Evolutionary conservation across 2,797 vertebrate species (phyloP).

Genomic region (Ficedula albicollis): DNA sequence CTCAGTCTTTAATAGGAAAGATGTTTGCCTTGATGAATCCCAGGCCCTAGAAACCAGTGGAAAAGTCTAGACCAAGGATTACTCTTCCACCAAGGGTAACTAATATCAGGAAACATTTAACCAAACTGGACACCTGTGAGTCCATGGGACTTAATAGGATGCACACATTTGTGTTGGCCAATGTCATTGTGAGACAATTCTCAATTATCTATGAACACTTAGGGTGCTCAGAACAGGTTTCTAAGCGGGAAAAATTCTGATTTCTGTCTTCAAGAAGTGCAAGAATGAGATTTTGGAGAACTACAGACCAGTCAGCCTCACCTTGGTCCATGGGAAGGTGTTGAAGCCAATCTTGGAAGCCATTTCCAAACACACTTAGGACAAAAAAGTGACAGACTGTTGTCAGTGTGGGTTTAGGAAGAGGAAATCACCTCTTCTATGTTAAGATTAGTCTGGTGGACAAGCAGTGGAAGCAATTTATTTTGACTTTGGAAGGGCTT

Average conservation of each 20-base stretch:
- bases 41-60: background rate
- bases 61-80: background rate
- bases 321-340: background rate
- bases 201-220: background rate
- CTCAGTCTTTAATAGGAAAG: background rate
- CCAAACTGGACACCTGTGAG: background rate
- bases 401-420: background rate
- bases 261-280: background rate
- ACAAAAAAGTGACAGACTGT: background rate
- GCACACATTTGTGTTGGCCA: background rate
- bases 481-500: background rate
- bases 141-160: background rate
- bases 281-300: background rate
- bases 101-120: background rate
- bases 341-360: background rate
- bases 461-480: background rate
- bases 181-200: background rate
- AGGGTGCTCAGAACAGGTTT: background rate
- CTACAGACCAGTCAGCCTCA: background rate
- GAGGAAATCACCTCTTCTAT: background rate
- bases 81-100: background rate
- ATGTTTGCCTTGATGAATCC: background rate
- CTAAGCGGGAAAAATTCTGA: background rate
- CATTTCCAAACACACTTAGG: background rate
- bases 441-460: background rate